These are phyloP conservation scores for Notodonta dromedarius DNA, from an alignment of 2,888 invertebrate genomes.

Conservation along the genomic window DNA sequence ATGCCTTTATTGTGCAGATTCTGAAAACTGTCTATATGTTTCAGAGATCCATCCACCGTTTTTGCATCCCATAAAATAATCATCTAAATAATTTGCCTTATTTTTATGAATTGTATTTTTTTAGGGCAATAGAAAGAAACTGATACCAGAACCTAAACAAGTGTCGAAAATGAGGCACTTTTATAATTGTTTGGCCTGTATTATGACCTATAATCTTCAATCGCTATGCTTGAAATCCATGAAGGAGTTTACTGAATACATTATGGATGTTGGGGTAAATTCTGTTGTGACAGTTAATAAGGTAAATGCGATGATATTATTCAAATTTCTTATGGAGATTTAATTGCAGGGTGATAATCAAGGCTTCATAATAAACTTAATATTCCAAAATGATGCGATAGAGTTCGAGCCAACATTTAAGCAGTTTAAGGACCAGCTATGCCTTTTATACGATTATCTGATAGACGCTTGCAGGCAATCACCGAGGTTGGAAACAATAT, in stretches of 20 bases:
- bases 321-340: constrained; percentile 7
- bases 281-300: background rate
- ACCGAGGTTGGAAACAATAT: constrained; percentile 91
- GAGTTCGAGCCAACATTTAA: constrained; percentile 90
- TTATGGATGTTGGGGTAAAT: constrained; percentile 90
- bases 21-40: too few species aligned
- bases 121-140: constrained; percentile 87
- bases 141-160: constrained; percentile 87
- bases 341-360: constrained; percentile 85
- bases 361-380: constrained; percentile 87
- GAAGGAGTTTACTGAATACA: constrained; percentile 89
- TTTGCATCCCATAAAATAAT: too few species aligned
- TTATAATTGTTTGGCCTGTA: constrained; percentile 92
- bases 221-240: constrained; percentile 92
- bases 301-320: background rate
- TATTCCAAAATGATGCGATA: constrained; percentile 85
- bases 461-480: constrained; percentile 88
- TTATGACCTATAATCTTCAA: constrained; percentile 96
- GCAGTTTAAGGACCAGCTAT: constrained; percentile 88
- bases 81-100: too few species aligned
- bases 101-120: constrained; percentile 20
- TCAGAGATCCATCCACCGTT: too few species aligned
- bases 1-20: too few species aligned
- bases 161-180: constrained; percentile 88
- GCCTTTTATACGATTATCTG: constrained; percentile 89